Evolutionary conservation across 2,888 invertebrate genomes (phyloP).

Genomic region (Macrophya annulata): DNA sequence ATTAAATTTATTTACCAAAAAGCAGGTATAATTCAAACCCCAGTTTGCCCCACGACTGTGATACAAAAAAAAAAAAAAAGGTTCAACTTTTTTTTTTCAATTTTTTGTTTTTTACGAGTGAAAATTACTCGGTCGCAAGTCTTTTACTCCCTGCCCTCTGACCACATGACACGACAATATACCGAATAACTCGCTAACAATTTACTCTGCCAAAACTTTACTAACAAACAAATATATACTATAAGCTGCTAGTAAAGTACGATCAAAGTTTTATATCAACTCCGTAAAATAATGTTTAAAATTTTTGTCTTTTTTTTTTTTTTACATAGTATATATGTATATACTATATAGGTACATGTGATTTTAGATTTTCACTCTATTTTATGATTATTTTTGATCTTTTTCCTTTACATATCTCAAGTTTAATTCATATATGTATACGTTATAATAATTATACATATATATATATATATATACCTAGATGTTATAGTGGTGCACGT

Average conservation of each 20-base stretch:
- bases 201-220: background rate
- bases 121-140: background rate
- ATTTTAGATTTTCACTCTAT: background rate
- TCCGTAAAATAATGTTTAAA: no score
- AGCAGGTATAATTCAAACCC: background rate
- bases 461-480: background rate
- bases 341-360: no score
- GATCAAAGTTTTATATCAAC: no score
- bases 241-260: background rate
- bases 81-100: background rate
- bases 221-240: background rate
- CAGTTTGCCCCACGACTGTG: background rate
- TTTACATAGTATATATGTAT: no score
- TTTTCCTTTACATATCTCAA: background rate
- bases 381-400: background rate
- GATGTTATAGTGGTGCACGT: constrained; percentile 45
- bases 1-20: background rate
- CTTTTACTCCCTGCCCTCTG: constrained; percentile 9
- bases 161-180: constrained; percentile 17
- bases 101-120: background rate
- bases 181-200: constrained; percentile 32
- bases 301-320: no score
- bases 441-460: background rate
- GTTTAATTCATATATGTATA: background rate
- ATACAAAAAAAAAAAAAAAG: background rate